A percentile compares a stretch with the other conserved stretches of the same genome.
These are phyloP conservation scores for Sebastes glaucus DNA, from an alignment of 2,797 vertebrate species.

Conservation along the genomic window DNA sequence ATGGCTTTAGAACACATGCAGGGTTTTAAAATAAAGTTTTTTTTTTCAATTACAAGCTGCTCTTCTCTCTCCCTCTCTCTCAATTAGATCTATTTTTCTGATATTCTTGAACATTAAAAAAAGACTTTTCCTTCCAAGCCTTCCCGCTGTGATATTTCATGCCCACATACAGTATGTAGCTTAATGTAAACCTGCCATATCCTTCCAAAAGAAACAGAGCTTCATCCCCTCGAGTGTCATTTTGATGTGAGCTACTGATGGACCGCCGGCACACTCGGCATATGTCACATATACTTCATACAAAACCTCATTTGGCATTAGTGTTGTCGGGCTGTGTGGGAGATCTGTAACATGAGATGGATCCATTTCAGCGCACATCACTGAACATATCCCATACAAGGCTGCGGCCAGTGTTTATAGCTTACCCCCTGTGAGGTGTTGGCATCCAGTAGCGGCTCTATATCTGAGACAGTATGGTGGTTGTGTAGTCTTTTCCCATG, in stretches of 20 bases:
- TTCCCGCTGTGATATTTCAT: slow-evolving; percentile 54
- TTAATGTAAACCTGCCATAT: slow-evolving; percentile 60
- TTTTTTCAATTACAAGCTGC: slow-evolving; percentile 55
- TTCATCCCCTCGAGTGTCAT: slow-evolving; percentile 53
- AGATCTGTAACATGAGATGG: slow-evolving; percentile 82
- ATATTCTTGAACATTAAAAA: slow-evolving; percentile 43
- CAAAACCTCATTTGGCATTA: slow-evolving; percentile 70
- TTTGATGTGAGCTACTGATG: slow-evolving; percentile 74
- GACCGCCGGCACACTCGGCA: slow-evolving; percentile 49
- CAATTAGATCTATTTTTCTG: slow-evolving; percentile 52
- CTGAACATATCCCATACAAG: slow-evolving; percentile 79
- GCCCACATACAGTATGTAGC: slow-evolving; percentile 28
- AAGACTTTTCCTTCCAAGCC: slow-evolving; percentile 30
- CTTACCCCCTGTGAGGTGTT: slow-evolving; percentile 74
- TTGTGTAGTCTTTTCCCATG: slow-evolving; percentile 77
- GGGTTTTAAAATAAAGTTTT: slow-evolving; percentile 48
- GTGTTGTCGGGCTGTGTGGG: slow-evolving; percentile 65
- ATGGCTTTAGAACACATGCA: slow-evolving; percentile 54
- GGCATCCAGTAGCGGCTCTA: slow-evolving; percentile 71
- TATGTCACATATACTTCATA: slow-evolving; percentile 75
- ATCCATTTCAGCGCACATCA: slow-evolving; percentile 74
- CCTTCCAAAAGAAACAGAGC: slow-evolving; percentile 49
- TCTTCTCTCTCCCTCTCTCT: slow-evolving; percentile 21
- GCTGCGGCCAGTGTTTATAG: slow-evolving; percentile 76
- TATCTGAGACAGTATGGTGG: slow-evolving; percentile 75